A percentile compares a stretch with the other conserved stretches of the same genome.
Conservation (phyloP, 2,797 vertebrate genomes). For the Thamnophis elegans region DNA sequence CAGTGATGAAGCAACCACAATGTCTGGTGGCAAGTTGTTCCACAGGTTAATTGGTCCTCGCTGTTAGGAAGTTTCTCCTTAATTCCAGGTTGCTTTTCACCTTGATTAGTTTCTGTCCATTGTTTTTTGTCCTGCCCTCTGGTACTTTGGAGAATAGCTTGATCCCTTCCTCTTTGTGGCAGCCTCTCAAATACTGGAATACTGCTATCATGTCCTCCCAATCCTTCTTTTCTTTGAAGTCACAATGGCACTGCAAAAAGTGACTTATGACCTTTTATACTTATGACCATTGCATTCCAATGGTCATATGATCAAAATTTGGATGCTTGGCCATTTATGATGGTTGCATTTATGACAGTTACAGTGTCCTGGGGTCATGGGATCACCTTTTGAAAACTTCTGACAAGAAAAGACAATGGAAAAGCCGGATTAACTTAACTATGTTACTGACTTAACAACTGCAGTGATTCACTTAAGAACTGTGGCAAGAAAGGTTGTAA, state of each 20-base stretch:
- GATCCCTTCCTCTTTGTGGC: too few species aligned
- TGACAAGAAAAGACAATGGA: neutral
- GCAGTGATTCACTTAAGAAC: neutral
- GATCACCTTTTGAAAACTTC: neutral
- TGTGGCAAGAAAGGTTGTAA: neutral
- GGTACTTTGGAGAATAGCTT: too few species aligned
- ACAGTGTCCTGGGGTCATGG: neutral
- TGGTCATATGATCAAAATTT: neutral
- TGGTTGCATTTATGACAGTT: neutral
- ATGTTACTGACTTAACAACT: neutral
- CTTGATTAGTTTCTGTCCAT: too few species aligned
- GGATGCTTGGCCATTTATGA: neutral
- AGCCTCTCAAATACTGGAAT: too few species aligned
- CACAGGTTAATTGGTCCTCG: too few species aligned
- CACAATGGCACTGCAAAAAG: neutral
- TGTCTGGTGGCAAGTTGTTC: too few species aligned
- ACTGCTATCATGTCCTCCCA: too few species aligned
- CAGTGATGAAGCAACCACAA: too few species aligned
- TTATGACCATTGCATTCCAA: neutral
- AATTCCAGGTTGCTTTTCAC: too few species aligned
- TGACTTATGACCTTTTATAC: neutral
- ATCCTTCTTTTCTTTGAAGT: neutral
- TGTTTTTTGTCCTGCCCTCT: too few species aligned
- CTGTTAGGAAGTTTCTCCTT: too few species aligned
- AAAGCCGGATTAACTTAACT: neutral